Percentiles rank a stretch among this genome's conserved stretches.
Conservation (phyloP, 2,797 vertebrate genomes). For the Melanotaenia maccullochi region DNA sequence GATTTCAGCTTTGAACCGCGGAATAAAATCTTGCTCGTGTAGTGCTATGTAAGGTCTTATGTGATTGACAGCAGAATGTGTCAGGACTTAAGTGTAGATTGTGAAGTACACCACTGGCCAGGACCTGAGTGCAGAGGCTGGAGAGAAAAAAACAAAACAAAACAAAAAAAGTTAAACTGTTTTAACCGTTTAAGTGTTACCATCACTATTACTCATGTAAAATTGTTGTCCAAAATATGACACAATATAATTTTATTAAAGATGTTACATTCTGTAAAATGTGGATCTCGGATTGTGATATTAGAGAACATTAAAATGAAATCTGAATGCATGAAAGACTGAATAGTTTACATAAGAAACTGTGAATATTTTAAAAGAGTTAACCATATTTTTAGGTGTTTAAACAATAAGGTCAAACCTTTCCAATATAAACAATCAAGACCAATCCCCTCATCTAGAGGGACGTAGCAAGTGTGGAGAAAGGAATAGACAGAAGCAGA, state of each 20-base stretch:
- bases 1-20: slow-evolving; percentile 73
- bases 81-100: slow-evolving; percentile 64
- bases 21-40: slow-evolving; percentile 58
- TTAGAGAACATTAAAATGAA: background rate
- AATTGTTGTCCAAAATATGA: no score
- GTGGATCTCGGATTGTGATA: background rate
- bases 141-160: background rate
- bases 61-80: slow-evolving; percentile 75
- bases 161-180: slow-evolving; percentile 20
- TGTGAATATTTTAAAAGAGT: background rate
- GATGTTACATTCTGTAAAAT: background rate
- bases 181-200: slow-evolving; percentile 34
- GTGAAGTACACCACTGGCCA: slow-evolving; percentile 45
- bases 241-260: no score
- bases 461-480: background rate
- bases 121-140: slow-evolving; percentile 35
- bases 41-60: slow-evolving; percentile 76
- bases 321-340: background rate
- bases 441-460: background rate
- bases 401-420: background rate
- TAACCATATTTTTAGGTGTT: background rate
- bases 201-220: background rate
- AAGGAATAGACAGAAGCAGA: background rate
- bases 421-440: background rate
- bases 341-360: slow-evolving; percentile 5